A percentile compares a stretch with the other conserved stretches of the same genome.
Evolutionary conservation across 2,797 vertebrate species (phyloP).

Genomic region (Pteronotus mesoamericanus): DNA sequence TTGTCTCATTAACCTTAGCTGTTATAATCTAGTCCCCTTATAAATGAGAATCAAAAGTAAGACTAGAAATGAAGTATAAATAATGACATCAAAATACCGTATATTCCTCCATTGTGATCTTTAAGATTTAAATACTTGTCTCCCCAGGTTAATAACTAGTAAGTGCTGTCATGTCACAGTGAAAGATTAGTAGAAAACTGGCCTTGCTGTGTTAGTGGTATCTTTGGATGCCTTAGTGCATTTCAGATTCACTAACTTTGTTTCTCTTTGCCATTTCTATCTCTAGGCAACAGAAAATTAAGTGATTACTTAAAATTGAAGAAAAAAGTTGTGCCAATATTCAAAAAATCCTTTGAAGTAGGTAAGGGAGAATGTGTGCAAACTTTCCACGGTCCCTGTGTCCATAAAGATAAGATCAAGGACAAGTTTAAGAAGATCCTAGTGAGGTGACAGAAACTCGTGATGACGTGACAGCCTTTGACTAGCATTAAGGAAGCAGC

Average conservation of each 20-base stretch:
- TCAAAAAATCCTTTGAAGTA: not conserved
- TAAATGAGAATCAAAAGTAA: slow-evolving; percentile 67
- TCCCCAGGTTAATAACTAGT: slow-evolving; percentile 37
- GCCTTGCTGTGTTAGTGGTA: not conserved
- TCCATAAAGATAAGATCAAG: not conserved
- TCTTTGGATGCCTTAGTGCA: not conserved
- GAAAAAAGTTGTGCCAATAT: not conserved
- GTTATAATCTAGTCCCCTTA: slow-evolving; percentile 62
- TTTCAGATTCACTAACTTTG: not conserved
- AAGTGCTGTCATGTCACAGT: not conserved
- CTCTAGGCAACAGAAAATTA: not conserved
- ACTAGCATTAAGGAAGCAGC: not conserved
- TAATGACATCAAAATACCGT: slow-evolving; percentile 36
- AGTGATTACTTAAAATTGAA: not conserved
- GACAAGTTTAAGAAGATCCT: not conserved
- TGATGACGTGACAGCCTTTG: not conserved
- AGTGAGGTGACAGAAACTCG: not conserved
- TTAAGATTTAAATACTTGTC: slow-evolving; percentile 30
- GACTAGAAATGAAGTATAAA: slow-evolving; percentile 50
- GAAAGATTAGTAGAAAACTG: not conserved
- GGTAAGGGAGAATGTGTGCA: not conserved
- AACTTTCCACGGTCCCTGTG: not conserved
- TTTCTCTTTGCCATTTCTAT: not conserved
- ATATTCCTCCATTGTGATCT: not conserved
- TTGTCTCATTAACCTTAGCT: slow-evolving; percentile 75